These are phyloP conservation scores for Gobio gobio DNA, from an alignment of 2,113 vertebrate species.

Conservation along the genomic window DNA sequence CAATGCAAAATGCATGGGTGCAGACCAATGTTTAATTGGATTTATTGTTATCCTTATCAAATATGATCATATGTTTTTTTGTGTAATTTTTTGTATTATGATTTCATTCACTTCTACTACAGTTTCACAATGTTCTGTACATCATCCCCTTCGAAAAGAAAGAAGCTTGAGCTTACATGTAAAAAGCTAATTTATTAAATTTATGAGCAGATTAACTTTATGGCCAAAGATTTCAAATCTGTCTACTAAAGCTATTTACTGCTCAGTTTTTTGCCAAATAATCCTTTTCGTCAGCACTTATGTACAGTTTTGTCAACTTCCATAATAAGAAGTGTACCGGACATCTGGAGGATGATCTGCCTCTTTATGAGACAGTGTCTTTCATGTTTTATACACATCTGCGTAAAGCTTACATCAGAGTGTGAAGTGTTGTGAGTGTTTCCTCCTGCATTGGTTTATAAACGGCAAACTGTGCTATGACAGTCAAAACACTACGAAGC, in stretches of 20 bases:
- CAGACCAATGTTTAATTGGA: neutral
- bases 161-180: too few relatives aligned
- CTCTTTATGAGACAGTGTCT: conserved; percentile 16
- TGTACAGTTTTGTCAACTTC: neutral
- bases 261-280: neutral
- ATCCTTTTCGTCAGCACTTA: neutral
- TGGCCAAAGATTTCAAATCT: neutral
- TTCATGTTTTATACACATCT: conserved; percentile 33
- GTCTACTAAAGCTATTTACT: neutral
- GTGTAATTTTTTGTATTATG: neutral
- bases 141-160: too few relatives aligned
- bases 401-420: conserved; percentile 21
- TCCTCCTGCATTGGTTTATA: neutral
- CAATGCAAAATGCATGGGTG: neutral
- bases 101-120: neutral
- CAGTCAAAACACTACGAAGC: neutral
- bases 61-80: neutral
- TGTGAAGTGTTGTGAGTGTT: conserved; percentile 25
- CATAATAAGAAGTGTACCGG: neutral
- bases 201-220: neutral
- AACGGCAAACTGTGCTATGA: neutral
- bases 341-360: conserved; percentile 47
- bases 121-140: neutral
- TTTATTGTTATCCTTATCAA: neutral
- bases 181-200: too few relatives aligned